Conservation (phyloP, 1,140 invertebrate genomes). For the Macrostomum lignano region DNA sequence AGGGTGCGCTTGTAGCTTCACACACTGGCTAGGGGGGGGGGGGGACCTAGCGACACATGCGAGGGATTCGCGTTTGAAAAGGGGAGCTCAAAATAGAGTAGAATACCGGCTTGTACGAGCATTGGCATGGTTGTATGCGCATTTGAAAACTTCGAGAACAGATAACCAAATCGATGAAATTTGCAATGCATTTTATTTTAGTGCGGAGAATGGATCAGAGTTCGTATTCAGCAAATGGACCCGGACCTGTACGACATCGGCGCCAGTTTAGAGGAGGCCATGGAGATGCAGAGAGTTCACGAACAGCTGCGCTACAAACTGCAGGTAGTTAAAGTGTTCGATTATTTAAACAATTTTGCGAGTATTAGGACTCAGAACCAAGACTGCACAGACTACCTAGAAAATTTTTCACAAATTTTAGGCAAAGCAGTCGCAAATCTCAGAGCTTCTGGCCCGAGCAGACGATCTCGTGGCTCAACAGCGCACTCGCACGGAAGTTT, state of each 20-base stretch:
- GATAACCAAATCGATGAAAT: no score
- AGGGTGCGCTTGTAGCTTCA: no score
- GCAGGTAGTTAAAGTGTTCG: no score
- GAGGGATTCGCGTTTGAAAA: no score
- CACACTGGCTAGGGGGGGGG: no score
- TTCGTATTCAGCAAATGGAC: constrained; percentile 53
- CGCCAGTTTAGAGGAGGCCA: constrained; percentile 41
- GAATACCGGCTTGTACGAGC: no score
- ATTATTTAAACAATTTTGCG: no score
- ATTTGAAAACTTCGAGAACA: no score
- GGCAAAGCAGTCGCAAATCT: constrained; percentile 62
- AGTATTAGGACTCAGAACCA: no score
- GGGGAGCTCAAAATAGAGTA: no score
- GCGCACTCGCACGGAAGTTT: constrained; percentile 38
- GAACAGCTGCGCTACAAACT: constrained; percentile 51
- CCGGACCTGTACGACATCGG: constrained; percentile 54
- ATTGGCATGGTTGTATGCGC: no score
- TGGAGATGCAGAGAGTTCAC: constrained; percentile 43
- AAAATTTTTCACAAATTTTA: constrained; percentile 40
- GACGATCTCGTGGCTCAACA: constrained; percentile 51
- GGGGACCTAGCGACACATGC: no score
- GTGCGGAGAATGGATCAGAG: constrained; percentile 49
- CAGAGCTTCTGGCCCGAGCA: constrained; percentile 52
- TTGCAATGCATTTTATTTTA: constrained; percentile 29
- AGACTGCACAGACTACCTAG: constrained; percentile 10